A percentile compares a stretch with the other conserved stretches of the same genome.
These are phyloP conservation scores for Microtus pennsylvanicus DNA, from an alignment of 2,113 vertebrate genomes.

Conservation along the genomic window DNA sequence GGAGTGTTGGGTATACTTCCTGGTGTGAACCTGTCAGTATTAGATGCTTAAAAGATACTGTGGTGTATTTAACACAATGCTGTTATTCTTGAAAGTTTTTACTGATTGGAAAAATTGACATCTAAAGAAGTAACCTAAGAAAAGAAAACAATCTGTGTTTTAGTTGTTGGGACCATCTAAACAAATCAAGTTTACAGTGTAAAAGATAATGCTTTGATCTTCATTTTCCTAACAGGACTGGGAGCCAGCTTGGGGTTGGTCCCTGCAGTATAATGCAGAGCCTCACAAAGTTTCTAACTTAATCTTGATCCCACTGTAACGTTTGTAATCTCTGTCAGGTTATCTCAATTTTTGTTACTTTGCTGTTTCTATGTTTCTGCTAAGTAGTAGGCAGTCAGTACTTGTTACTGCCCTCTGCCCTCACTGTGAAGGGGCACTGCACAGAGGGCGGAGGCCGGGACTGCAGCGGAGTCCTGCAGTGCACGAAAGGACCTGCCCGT, in stretches of 20 bases:
- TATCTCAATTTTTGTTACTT: not conserved
- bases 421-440: not conserved
- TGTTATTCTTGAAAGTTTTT: constrained; percentile 2
- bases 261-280: not conserved
- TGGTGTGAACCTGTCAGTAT: not conserved
- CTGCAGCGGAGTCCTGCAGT: not conserved
- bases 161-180: not conserved
- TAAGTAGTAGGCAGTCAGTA: not conserved
- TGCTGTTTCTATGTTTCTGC: not conserved
- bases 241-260: not conserved
- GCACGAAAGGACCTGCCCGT: not conserved
- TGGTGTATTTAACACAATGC: not conserved
- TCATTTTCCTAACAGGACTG: not conserved
- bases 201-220: not conserved
- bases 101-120: not conserved
- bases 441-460: rapidly evolving
- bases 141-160: constrained; percentile 2
- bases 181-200: not conserved
- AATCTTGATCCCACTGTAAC: not conserved
- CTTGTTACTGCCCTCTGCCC: not conserved
- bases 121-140: not conserved
- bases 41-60: not conserved
- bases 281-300: not conserved
- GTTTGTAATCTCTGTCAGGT: not conserved
- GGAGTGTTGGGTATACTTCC: not conserved